Evolutionary conservation across 2,888 invertebrate genomes (phyloP), one percentile per base, ranked within the genome.

Genomic region (Actias luna): DNA sequence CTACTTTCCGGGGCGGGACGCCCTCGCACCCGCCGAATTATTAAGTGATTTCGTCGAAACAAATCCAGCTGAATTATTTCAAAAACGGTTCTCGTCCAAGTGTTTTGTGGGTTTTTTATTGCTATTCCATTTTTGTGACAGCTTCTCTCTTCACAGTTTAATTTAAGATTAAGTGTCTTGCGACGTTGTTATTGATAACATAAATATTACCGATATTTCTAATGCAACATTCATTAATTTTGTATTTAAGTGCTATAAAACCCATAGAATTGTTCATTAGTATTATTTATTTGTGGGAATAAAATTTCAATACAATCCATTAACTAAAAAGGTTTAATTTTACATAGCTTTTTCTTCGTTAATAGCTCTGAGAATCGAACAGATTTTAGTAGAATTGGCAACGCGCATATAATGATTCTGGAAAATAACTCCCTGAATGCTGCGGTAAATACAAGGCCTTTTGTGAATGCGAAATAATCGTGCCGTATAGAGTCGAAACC

Each of bases 41-140:
- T 88, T 87, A 89, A 89, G 85, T 85, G 81, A 85, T 87, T 85
- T 79, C 76, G 67, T 74, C 69, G 75, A 86, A 85, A 87, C 83
- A 88, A 87, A 85, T 84, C 80, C 78, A 74, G 69, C 69, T 61
- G 73, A 79, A 82, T 79, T 80, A 77, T 77, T 82, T 81, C 76
- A 67, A 77, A 81, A 84, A 83, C 79, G 69, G 67, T 67, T 70
- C 72, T 69, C 65, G 67, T 70, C 70, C 66, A 74, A 76, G 75
- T 75, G 29, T 55, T 55, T 55, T 58, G 57, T 22, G 29, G 18
- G 5, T n/a, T 59, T 59, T 59, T 55, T 55, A 29, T 52, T 57
- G 36, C 52, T 42, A 39, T 36, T 42, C 31, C 36, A 67, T 64
- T 70, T 73, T 68, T 73, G 71, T 74, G 75, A 77, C 79, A 76